phyloP scores from a whole-genome alignment of 2,797 vertebrate genomes.

The Pitangus sulphuratus region DNA sequence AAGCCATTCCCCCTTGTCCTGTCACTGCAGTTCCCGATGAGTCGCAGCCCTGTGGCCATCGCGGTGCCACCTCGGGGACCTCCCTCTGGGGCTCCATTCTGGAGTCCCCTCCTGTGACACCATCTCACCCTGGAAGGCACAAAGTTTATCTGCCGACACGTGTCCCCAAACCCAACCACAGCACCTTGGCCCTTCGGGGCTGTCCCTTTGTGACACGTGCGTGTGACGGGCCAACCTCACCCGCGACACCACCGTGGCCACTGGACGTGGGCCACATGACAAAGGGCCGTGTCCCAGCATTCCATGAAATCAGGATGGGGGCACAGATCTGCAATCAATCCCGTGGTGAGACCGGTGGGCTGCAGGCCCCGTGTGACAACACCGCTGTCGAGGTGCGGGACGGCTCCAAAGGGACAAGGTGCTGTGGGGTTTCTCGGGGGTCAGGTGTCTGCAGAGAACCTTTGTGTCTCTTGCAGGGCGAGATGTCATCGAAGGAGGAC shows the following conservation, averaged over 20 bases:
- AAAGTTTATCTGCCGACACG: rapidly evolving
- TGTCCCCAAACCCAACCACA: background rate
- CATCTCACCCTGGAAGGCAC: rapidly evolving
- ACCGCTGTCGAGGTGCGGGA: rapidly evolving
- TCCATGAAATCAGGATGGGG: background rate
- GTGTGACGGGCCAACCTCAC: rapidly evolving
- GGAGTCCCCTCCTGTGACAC: background rate
- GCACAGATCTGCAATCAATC: rapidly evolving
- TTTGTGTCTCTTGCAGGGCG: background rate
- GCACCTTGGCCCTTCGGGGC: rapidly evolving
- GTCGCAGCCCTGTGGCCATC: background rate
- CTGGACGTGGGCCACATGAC: rapidly evolving
- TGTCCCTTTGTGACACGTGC: background rate
- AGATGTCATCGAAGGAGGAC: background rate
- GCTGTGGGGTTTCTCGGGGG: rapidly evolving
- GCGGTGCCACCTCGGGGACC: rapidly evolving
- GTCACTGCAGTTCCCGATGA: background rate
- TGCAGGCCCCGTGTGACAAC: background rate
- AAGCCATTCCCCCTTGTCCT: background rate
- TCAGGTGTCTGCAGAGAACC: background rate
- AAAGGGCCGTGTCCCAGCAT: background rate
- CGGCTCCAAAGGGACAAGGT: rapidly evolving
- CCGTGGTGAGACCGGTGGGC: rapidly evolving
- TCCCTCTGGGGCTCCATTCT: background rate
- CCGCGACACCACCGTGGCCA: background rate